A percentile compares a stretch with the other conserved stretches of the same genome.
phyloP scores from a whole-genome alignment of 1,140 invertebrate genomes.

The Luehdorfia chinensis region DNA sequence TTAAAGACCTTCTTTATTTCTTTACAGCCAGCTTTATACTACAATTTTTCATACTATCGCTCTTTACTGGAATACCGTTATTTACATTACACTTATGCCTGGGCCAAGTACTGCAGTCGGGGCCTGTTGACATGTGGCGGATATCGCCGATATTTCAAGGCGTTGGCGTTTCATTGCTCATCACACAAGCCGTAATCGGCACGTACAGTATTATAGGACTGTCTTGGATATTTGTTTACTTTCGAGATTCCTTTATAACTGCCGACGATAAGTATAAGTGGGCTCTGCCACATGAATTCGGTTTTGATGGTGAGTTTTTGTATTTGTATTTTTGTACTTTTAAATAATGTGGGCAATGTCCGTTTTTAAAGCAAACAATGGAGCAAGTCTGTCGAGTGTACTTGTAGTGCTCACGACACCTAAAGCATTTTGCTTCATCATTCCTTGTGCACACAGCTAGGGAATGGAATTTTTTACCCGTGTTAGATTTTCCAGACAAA shows the following conservation, averaged over 20 bases:
- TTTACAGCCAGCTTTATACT: slow-evolving; percentile 90
- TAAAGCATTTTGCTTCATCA: too few relatives aligned
- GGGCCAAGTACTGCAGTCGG: slow-evolving; percentile 90
- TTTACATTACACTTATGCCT: slow-evolving; percentile 91
- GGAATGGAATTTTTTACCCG: too few relatives aligned
- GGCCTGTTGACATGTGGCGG: slow-evolving; percentile 94
- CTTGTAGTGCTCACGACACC: too few relatives aligned
- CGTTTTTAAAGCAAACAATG: too few relatives aligned
- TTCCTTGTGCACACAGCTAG: too few relatives aligned
- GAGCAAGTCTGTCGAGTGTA: too few relatives aligned
- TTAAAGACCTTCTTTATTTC: too few relatives aligned
- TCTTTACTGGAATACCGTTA: slow-evolving; percentile 90
- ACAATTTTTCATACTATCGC: slow-evolving; percentile 91
- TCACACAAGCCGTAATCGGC: slow-evolving; percentile 88
- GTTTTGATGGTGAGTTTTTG: slow-evolving; percentile 79
- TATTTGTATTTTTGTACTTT: slow-evolving; percentile 14
- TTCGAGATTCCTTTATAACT: slow-evolving; percentile 91
- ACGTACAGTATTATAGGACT: slow-evolving; percentile 92
- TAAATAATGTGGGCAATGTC: too few relatives aligned
- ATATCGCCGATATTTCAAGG: slow-evolving; percentile 95
- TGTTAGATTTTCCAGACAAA: too few relatives aligned
- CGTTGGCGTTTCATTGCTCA: slow-evolving; percentile 88
- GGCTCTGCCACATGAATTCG: slow-evolving; percentile 84
- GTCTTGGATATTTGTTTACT: slow-evolving; percentile 94
- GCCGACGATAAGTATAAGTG: slow-evolving; percentile 88